phyloP scores from a whole-genome alignment of 2,797 vertebrate genomes.

The Rhinatrema bivittatum region DNA sequence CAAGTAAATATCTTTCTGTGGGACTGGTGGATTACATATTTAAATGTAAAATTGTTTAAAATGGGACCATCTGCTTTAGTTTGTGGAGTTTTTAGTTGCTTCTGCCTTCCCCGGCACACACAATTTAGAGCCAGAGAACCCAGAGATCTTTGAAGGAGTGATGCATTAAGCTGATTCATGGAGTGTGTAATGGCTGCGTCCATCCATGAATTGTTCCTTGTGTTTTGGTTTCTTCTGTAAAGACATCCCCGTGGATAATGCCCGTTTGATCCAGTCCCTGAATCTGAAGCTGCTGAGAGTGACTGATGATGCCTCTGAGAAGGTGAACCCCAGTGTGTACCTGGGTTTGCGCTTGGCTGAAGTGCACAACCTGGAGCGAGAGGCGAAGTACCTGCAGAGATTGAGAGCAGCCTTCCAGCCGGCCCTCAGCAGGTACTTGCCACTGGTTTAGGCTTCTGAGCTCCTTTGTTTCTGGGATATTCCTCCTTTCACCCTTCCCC shows the following conservation, averaged over 20 bases:
- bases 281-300: constrained; percentile 64
- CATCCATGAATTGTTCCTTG: not conserved
- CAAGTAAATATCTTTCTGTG: no score
- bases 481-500: no score
- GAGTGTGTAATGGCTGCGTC: no score
- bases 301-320: constrained; percentile 25
- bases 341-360: constrained; percentile 77
- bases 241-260: constrained; percentile 15
- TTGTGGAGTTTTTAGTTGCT: no score
- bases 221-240: not conserved
- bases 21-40: no score
- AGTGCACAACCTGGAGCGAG: constrained; percentile 54
- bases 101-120: no score
- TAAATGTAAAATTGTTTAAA: no score
- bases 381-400: constrained; percentile 56
- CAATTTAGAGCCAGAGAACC: no score
- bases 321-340: constrained; percentile 77
- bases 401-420: constrained; percentile 58
- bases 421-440: constrained; percentile 57
- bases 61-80: no score
- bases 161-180: no score
- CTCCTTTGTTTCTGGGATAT: no score
- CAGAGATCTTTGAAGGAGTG: no score
- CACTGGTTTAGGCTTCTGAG: not conserved
- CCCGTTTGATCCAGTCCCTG: constrained; percentile 46